Evolutionary conservation across 2,113 vertebrate species (phyloP).

Genomic region (Thryonomys swinderianus): DNA sequence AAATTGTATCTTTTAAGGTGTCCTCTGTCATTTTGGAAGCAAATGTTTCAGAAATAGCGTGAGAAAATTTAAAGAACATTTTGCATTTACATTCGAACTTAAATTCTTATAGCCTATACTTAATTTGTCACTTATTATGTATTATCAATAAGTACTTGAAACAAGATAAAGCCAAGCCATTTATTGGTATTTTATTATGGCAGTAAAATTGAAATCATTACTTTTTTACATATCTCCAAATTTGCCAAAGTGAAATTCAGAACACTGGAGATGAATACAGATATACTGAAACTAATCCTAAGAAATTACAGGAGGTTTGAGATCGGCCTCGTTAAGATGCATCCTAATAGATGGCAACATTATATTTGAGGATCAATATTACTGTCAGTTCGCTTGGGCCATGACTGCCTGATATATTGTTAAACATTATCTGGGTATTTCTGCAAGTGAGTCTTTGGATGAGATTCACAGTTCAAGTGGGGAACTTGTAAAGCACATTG

Average conservation of each 20-base stretch:
- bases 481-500: background rate
- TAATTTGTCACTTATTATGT: background rate
- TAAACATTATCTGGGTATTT: background rate
- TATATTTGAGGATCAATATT: background rate
- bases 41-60: background rate
- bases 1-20: background rate
- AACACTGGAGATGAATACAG: background rate
- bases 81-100: background rate
- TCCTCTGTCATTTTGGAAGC: background rate
- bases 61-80: background rate
- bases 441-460: background rate
- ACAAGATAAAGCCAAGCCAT: background rate
- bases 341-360: background rate
- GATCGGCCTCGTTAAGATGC: background rate
- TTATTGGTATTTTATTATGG: background rate
- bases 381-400: background rate
- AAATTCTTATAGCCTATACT: background rate
- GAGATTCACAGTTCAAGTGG: background rate
- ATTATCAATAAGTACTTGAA: background rate
- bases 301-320: background rate
- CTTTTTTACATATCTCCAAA: background rate
- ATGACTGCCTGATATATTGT: background rate
- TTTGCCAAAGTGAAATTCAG: constrained; percentile 4
- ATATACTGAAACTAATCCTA: background rate
- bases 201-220: background rate